These are phyloP conservation scores for Nixonia krombeini DNA, from an alignment of 1,140 invertebrate species.

Conservation along the genomic window DNA sequence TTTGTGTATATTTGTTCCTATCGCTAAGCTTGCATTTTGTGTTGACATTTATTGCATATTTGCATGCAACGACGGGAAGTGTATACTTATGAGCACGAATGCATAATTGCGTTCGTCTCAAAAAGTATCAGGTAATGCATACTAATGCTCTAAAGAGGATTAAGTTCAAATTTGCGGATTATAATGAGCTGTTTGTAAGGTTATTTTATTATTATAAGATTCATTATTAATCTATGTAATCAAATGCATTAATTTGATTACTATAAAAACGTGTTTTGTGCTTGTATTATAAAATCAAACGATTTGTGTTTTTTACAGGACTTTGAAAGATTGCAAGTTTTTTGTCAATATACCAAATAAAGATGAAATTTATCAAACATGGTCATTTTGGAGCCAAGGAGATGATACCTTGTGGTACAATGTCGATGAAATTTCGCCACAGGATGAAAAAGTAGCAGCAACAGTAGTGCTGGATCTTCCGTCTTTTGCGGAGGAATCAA, in stretches of 20 bases:
- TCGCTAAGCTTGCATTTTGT: no score
- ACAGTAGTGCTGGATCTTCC: constrained; percentile 58
- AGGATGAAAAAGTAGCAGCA: constrained; percentile 38
- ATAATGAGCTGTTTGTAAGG: neutral
- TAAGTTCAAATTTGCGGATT: no score
- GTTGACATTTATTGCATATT: neutral
- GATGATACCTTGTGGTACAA: constrained; percentile 41
- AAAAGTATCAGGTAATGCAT: no score
- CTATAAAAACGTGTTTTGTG: no score
- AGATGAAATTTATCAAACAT: constrained; percentile 35
- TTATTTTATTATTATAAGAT: neutral
- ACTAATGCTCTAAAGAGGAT: no score
- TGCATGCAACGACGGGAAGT: neutral
- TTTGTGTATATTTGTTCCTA: no score
- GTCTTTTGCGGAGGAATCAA: constrained; percentile 36
- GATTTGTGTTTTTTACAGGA: constrained; percentile 44
- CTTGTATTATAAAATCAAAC: neutral
- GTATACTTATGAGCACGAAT: neutral
- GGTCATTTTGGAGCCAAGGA: constrained; percentile 52
- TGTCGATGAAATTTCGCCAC: constrained; percentile 31
- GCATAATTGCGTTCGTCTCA: neutral
- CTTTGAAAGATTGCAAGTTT: constrained; percentile 46
- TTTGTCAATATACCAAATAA: constrained; percentile 44
- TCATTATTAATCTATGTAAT: no score
- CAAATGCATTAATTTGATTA: no score